Percentiles rank a stretch among this genome's conserved stretches.
Conservation (phyloP, 2,888 invertebrate species). For the Dynastes grantii region DNA sequence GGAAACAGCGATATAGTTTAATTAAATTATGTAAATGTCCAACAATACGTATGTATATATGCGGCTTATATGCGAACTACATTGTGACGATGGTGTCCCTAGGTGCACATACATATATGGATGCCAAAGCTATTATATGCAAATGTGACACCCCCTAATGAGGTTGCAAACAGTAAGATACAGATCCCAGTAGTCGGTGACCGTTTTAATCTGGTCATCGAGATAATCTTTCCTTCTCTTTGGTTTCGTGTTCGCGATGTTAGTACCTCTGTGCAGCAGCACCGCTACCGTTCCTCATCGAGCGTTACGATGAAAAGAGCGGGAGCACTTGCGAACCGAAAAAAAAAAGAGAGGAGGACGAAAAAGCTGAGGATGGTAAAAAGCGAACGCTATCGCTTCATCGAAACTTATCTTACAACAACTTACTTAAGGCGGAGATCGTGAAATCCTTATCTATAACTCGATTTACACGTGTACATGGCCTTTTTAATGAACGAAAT, state of each 20-base stretch:
- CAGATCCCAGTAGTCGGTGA: constrained; percentile 58
- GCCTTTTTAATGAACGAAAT: constrained; percentile 59
- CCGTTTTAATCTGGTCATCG: constrained; percentile 57
- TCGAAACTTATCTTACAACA: constrained; percentile 56
- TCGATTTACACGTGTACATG: constrained; percentile 59
- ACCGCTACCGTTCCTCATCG: constrained; percentile 44
- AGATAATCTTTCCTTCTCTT: constrained; percentile 52
- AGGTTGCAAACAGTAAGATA: constrained; percentile 60
- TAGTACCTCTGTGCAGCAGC: constrained; percentile 19
- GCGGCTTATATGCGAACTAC: constrained; percentile 50
- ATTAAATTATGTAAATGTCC: constrained; percentile 61
- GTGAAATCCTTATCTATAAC: constrained; percentile 58
- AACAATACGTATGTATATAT: constrained; percentile 50
- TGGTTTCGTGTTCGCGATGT: constrained; percentile 45
- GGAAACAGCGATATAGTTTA: constrained; percentile 53
- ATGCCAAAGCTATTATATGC: constrained; percentile 61
- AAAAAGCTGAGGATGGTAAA: constrained; percentile 46
- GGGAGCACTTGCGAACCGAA: constrained; percentile 27
- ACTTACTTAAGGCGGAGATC: constrained; percentile 60
- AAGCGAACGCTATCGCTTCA: constrained; percentile 54
- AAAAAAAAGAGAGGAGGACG: constrained; percentile 28
- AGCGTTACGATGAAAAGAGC: constrained; percentile 27
- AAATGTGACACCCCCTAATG: constrained; percentile 65
- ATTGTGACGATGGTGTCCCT: constrained; percentile 38
- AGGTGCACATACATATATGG: constrained; percentile 54